These are phyloP conservation scores for Oscheius sp. DNA, from an alignment of 2,888 invertebrate species.

Conservation along the genomic window DNA sequence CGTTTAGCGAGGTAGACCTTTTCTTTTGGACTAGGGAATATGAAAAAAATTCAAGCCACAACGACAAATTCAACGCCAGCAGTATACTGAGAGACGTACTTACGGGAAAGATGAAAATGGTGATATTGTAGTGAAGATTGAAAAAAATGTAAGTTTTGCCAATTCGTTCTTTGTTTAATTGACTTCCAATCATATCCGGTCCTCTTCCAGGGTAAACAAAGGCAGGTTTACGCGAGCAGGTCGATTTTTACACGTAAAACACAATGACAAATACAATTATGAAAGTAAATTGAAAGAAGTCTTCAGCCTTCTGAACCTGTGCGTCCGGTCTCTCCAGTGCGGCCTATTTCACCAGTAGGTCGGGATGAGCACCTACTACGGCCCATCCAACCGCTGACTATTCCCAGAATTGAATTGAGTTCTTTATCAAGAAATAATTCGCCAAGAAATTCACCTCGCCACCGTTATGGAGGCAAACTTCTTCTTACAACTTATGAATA, in stretches of 20 bases:
- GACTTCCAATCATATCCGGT: slow-evolving; percentile 2
- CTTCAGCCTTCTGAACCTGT: slow-evolving; percentile 66
- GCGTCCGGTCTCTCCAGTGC: slow-evolving; percentile 61
- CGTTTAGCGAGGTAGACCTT: slow-evolving; percentile 52
- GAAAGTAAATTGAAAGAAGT: not conserved
- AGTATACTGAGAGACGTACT: slow-evolving; percentile 64
- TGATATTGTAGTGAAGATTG: slow-evolving; percentile 66
- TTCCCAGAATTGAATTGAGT: slow-evolving; percentile 57
- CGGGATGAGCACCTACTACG: slow-evolving; percentile 27
- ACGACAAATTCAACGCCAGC: slow-evolving; percentile 60
- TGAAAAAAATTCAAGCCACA: slow-evolving; percentile 47
- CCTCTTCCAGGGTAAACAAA: slow-evolving; percentile 8
- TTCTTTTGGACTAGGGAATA: not conserved
- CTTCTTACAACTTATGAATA: not conserved
- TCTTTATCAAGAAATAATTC: slow-evolving; percentile 30
- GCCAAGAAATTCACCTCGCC: slow-evolving; percentile 25
- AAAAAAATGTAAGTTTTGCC: slow-evolving; percentile 53
- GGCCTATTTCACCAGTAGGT: slow-evolving; percentile 55
- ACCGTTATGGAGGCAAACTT: slow-evolving; percentile 6
- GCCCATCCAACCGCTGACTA: slow-evolving; percentile 58
- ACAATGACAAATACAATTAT: slow-evolving; percentile 7
- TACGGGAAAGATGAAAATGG: slow-evolving; percentile 67
- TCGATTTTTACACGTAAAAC: not conserved
- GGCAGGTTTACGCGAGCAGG: not conserved
- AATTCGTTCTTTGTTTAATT: not conserved